Conservation (phyloP, 2,797 vertebrate genomes). For the Sciurus carolinensis region DNA sequence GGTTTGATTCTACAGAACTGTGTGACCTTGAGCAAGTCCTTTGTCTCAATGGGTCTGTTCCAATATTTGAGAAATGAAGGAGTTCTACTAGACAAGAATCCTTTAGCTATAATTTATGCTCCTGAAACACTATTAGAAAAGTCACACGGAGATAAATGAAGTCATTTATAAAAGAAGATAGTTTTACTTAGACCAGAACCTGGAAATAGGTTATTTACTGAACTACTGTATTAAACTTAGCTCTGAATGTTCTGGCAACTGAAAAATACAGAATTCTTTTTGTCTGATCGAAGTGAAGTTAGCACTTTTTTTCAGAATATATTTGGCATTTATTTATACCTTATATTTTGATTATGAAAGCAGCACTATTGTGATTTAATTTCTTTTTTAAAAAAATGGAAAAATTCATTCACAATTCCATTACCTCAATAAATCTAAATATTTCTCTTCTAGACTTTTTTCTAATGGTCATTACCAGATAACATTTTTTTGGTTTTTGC, state of each 20-base stretch:
- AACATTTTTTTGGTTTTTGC: background rate
- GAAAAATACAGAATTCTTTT: slow-evolving; percentile 13
- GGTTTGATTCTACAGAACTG: background rate
- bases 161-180: background rate
- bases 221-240: background rate
- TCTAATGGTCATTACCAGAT: background rate
- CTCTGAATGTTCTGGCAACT: slow-evolving; percentile 48
- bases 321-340: slow-evolving; percentile 25
- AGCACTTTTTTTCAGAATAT: background rate
- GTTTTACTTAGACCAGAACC: background rate
- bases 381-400: background rate
- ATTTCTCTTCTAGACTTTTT: background rate
- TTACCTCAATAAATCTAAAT: background rate
- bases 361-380: background rate
- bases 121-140: slow-evolving; percentile 40
- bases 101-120: background rate
- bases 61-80: slow-evolving; percentile 21
- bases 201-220: slow-evolving; percentile 60
- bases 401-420: background rate
- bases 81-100: background rate
- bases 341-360: slow-evolving; percentile 49
- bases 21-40: background rate
- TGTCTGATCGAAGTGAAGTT: background rate
- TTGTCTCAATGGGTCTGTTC: background rate
- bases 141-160: background rate